These are phyloP conservation scores for Hipparchia sbordonii DNA, from an alignment of 2,888 invertebrate genomes.

Conservation along the genomic window DNA sequence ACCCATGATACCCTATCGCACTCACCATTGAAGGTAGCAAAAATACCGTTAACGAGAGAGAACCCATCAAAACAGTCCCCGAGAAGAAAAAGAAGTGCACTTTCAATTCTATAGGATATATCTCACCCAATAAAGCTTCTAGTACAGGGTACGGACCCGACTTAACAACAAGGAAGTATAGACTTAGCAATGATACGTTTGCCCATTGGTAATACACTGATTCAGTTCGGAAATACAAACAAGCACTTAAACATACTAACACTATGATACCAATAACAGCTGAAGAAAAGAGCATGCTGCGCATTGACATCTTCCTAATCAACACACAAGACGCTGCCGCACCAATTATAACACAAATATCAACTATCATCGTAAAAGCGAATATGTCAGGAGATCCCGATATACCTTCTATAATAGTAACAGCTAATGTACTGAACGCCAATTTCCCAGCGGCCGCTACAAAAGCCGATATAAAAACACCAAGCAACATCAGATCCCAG, in stretches of 20 bases:
- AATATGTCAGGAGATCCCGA: background rate
- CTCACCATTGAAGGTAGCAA: background rate
- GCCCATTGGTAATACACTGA: conserved; percentile 15
- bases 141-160: conserved; percentile 11
- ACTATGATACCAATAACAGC: background rate
- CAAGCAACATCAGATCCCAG: conserved; percentile 19
- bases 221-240: conserved; percentile 7
- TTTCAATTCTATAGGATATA: conserved; percentile 21
- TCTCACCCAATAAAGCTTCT: conserved; percentile 15
- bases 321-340: background rate
- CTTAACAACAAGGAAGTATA: conserved; percentile 14
- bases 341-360: background rate
- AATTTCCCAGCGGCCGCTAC: conserved; percentile 6
- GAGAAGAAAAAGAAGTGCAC: conserved; percentile 16
- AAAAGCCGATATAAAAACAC: conserved; percentile 13
- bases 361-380: conserved; percentile 8
- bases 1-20: background rate
- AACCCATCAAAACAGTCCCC: background rate
- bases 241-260: conserved; percentile 6
- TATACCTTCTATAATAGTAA: conserved; percentile 6
- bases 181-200: background rate
- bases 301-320: conserved; percentile 1
- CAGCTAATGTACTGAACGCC: conserved; percentile 5
- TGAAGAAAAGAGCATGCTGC: background rate
- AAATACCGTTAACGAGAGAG: background rate